phyloP scores from a whole-genome alignment of 92 coral and sea anemone genomes.

The Montipora capitata region DNA sequence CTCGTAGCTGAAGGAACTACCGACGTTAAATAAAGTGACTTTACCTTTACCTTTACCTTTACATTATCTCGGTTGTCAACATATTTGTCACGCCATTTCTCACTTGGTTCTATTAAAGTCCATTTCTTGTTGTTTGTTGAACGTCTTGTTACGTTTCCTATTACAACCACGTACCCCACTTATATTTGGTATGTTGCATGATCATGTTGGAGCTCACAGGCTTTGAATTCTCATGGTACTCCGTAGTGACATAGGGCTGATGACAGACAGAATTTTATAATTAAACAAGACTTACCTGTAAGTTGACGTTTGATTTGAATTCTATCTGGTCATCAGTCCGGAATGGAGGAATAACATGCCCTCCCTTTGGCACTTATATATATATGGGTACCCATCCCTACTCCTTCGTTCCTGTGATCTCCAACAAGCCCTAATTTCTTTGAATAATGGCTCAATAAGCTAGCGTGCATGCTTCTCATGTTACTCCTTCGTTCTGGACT shows the following conservation, averaged over 20 bases:
- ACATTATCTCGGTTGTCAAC: constrained; percentile 8
- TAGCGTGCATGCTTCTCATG: constrained; percentile 1
- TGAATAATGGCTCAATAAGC: background rate
- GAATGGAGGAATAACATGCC: no score
- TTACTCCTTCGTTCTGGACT: background rate
- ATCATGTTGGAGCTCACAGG: constrained; percentile 26
- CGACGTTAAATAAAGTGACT: no score
- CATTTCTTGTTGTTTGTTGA: constrained; percentile 19
- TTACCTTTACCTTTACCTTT: no score
- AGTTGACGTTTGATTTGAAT: no score
- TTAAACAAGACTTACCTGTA: no score
- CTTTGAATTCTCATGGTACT: background rate
- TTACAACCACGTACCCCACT: constrained; percentile 1
- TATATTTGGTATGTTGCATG: constrained; percentile 9
- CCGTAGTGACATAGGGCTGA: no score
- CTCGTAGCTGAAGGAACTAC: no score
- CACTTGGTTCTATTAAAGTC: constrained; percentile 23
- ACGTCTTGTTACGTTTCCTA: constrained; percentile 11
- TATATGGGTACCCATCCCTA: background rate
- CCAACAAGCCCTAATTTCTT: background rate
- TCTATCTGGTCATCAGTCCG: no score
- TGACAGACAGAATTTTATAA: no score
- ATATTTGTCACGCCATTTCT: constrained; percentile 35
- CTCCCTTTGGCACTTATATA: background rate
- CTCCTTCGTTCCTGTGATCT: constrained; percentile 19